Evolutionary conservation across 1,140 invertebrate genomes (phyloP), one percentile per base, ranked within the genome.

Genomic region (Gonatopus flavifemur): DNA sequence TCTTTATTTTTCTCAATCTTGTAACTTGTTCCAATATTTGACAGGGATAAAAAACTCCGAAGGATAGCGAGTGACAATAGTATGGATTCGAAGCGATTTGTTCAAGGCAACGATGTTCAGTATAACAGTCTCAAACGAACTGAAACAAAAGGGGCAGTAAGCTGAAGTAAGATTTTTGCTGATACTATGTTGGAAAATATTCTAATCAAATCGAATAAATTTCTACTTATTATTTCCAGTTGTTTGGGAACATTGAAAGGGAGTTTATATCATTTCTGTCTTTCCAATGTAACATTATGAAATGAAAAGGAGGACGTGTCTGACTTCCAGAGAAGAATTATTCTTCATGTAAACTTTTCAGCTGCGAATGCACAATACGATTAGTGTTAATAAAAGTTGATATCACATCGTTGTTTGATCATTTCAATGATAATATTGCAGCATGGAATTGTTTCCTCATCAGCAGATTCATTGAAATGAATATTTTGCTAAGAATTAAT

Each of bases 11-110:
- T 22, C 31, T 5, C n/a, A 40, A 36, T 36, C 20, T 39, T 30
- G n/a, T 21, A 32, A 7, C 9, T 35, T 12, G 21, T 38, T 57
- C 45, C 10, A 28, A n/a, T n/a, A 24, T 30, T 36, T 24, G 40
- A 51, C 25, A 57, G 52, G 10, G 52, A 62, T 10, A 58, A 48
- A 31, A 55, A 49, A n/a, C 41, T 62, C 8, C 52, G 59, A 22
- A 38, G 59, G 39, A 53, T 55, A 21, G 44, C 49, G 5, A 62
- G 59, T 20, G 59, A 62, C 22, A 45, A 55, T 22, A 62, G 49
- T 20, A 58, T 62, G 33, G 42, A 46, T 2, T 36, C 57, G 19
- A 20, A 21, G n/a, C 39, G 37, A 52, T 45, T 42, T 10, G 21
- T n/a, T n/a, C 49, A 55, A 19, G 32, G 32, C 18, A 24, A 6